Base-by-base conservation (phyloP, 2,888 invertebrate genomes). In the Papilio protenor region DNA sequence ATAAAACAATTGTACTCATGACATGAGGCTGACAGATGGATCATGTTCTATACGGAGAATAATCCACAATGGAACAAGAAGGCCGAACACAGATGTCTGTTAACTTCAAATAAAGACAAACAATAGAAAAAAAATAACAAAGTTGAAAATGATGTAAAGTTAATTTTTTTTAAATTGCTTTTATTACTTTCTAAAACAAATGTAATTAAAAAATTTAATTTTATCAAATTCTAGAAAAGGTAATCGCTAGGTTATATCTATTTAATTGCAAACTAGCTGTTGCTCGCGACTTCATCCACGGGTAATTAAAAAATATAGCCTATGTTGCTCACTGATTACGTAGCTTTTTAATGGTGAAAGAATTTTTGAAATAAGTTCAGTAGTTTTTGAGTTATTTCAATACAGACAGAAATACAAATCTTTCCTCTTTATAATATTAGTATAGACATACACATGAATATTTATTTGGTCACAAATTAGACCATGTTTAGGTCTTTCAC, bases 1-100 rank as follows among this genome's bases (percentile, higher is more conserved):
- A 76, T 83, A 82, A 83, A 83, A 84, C 84, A 83, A 84, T 84
- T 81, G 75, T 69, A 64, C 49, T 79, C 77, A 47, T 83, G 82
- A 83, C 88, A 87, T 84, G 82, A 82, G 85, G 86, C 79, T 80
- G 82, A 83, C 88, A 88, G 86, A 87, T 87, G 87, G 82, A 80
- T 80, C 80, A 78, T 79, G 79, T 80, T 79, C 80, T 73, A 76
- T 73, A 80, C 79, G 73, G 79, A 81, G n/a, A 66, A 18, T 80
- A 81, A 81, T 81, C 79, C 74, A 80, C 79, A 80, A 81, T 81
- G 80, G 79, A 81, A 83, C 81, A 80, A 77, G 80, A 79, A 83
- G 80, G 81, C 78, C 76, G 77, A 70, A 79, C 81, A 82, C 85
- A 85, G 82, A 84, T 85, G 85, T 82, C 78, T 55, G 85, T 66